Conservation (phyloP, 2,797 vertebrate genomes). For the Rhodeus uyekii region DNA sequence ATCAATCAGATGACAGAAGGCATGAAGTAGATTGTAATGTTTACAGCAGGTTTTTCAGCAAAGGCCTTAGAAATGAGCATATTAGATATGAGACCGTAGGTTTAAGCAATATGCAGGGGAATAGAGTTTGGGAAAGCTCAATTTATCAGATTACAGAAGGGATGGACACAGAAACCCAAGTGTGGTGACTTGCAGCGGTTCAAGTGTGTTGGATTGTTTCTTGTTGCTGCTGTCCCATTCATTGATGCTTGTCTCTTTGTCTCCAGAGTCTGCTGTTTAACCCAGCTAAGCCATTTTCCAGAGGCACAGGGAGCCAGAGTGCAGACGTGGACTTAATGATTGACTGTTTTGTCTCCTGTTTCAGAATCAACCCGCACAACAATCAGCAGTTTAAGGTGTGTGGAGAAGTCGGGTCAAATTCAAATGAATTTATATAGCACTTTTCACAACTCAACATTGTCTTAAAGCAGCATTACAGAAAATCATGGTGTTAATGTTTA, state of each 20-base stretch:
- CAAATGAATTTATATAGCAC: background rate
- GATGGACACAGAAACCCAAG: background rate
- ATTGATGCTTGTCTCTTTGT: background rate
- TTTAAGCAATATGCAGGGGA: background rate
- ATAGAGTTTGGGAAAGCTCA: background rate
- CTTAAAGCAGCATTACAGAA: background rate
- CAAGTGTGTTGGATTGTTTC: background rate
- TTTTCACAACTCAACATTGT: background rate
- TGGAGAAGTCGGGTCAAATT: background rate
- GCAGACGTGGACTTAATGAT: constrained; percentile 97
- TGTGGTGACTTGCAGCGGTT: background rate
- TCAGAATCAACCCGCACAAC: constrained; percentile 97
- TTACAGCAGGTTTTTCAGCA: too few relatives aligned
- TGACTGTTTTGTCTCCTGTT: constrained; percentile 97
- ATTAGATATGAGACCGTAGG: too few relatives aligned
- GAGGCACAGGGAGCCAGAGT: constrained; percentile 88
- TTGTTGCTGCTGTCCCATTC: background rate
- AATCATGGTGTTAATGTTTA: background rate
- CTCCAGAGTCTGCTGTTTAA: constrained; percentile 92
- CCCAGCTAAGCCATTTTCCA: constrained; percentile 93
- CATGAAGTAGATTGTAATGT: too few relatives aligned
- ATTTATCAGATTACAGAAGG: background rate
- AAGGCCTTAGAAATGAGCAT: too few relatives aligned
- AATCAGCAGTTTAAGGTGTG: constrained; percentile 97
- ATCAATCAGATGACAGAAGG: too few relatives aligned